phyloP scores from a whole-genome alignment of 2,888 invertebrate genomes.

The Incurvaria masculella region DNA sequence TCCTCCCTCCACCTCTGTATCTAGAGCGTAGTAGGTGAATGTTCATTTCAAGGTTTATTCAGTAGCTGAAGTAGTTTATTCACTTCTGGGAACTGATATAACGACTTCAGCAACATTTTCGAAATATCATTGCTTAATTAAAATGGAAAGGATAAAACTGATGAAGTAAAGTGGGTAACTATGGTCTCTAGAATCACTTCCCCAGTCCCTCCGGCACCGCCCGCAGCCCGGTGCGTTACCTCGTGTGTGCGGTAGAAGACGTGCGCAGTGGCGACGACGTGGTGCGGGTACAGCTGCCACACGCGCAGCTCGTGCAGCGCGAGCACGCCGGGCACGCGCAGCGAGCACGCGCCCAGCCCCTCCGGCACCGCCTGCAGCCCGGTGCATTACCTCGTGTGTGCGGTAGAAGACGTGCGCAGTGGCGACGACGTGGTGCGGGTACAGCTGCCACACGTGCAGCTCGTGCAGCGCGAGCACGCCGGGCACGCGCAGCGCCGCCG shows the following conservation, averaged over 20 bases:
- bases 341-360: constrained; percentile 68
- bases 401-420: constrained; percentile 71
- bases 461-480: constrained; percentile 69
- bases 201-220: too few species aligned
- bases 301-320: constrained; percentile 85
- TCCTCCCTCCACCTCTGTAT: too few species aligned
- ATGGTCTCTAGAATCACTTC: too few species aligned
- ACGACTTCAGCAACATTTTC: too few species aligned
- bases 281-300: constrained; percentile 79
- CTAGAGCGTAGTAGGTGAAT: too few species aligned
- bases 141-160: too few species aligned
- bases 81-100: too few species aligned
- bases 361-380: constrained; percentile 90
- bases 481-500: constrained; percentile 41
- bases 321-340: constrained; percentile 43
- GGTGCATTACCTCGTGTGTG: constrained; percentile 27
- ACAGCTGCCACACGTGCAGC: constrained; percentile 86
- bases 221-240: too few species aligned
- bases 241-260: constrained; percentile 48
- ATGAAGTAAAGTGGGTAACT: too few species aligned
- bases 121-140: too few species aligned
- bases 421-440: constrained; percentile 73
- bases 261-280: constrained; percentile 82
- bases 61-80: too few species aligned
- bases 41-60: too few species aligned